Evolutionary conservation across 2,888 invertebrate genomes (phyloP).

Genomic region (Agonopterix heracliana): DNA sequence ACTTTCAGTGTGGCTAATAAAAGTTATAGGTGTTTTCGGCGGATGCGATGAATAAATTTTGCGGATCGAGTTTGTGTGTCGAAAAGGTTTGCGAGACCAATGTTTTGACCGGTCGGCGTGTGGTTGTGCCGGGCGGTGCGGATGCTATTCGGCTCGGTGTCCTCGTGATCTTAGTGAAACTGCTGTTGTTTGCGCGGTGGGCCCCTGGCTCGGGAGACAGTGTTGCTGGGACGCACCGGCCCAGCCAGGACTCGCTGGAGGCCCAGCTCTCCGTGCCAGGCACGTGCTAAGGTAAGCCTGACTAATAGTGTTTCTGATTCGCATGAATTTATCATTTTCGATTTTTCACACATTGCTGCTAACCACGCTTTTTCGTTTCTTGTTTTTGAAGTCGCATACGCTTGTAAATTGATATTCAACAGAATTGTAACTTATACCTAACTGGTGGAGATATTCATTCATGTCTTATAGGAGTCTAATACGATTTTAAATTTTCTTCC

Average conservation of each 20-base stretch:
- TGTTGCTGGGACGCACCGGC: constrained; percentile 16
- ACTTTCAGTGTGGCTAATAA: constrained; percentile 61
- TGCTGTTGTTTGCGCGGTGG: constrained; percentile 31
- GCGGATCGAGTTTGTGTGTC: constrained; percentile 71
- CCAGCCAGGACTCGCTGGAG: constrained; percentile 30
- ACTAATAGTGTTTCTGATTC: background rate
- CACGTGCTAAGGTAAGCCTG: constrained; percentile 59
- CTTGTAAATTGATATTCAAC: background rate
- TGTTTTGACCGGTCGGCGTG: constrained; percentile 68
- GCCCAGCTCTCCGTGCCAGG: constrained; percentile 17
- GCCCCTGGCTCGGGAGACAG: constrained; percentile 23
- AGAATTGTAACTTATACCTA: background rate
- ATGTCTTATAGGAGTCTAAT: too few species aligned
- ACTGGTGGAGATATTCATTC: too few species aligned
- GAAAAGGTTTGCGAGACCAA: constrained; percentile 69
- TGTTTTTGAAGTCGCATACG: background rate
- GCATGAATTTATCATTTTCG: constrained; percentile 17
- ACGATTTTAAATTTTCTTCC: too few species aligned
- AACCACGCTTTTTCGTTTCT: constrained; percentile 4
- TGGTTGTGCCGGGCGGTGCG: constrained; percentile 61
- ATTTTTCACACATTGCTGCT: constrained; percentile 11
- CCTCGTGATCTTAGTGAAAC: constrained; percentile 43
- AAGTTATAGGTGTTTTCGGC: constrained; percentile 64
- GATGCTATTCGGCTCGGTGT: constrained; percentile 47
- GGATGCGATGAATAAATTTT: constrained; percentile 76